These are phyloP conservation scores for Philereme vetulata DNA, from an alignment of 2,888 invertebrate genomes.

Conservation along the genomic window DNA sequence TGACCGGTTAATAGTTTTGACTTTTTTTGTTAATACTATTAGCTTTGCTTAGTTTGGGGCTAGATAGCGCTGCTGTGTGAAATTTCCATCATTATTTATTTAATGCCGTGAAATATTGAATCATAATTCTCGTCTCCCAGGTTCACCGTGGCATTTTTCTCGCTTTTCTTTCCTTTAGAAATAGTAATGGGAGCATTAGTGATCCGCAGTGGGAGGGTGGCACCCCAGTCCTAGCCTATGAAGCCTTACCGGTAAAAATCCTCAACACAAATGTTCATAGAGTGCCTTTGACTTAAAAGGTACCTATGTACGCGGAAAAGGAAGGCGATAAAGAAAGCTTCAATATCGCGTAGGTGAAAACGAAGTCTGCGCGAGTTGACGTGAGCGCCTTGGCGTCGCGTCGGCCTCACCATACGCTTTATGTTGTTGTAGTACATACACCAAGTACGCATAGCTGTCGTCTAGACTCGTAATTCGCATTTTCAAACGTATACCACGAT, in stretches of 20 bases:
- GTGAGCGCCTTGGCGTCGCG: conserved; percentile 37
- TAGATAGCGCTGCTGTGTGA: not conserved
- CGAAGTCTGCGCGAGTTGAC: conserved; percentile 41
- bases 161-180: conserved; percentile 19
- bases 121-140: conserved; percentile 4
- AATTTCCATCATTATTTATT: conserved; percentile 1
- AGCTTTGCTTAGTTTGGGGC: too few relatives aligned
- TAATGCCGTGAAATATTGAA: conserved; percentile 4
- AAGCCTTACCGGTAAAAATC: conserved; percentile 26
- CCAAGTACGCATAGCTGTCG: conserved; percentile 20
- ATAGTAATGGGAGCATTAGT: conserved; percentile 26
- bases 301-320: conserved; percentile 33
- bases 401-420: conserved; percentile 25
- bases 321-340: conserved; percentile 42
- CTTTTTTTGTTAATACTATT: too few relatives aligned
- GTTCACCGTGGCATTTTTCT: conserved; percentile 7
- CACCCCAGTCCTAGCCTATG: conserved; percentile 15
- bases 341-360: conserved; percentile 44
- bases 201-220: conserved; percentile 13
- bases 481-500: conserved; percentile 40
- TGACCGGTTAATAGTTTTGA: too few relatives aligned
- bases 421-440: conserved; percentile 3
- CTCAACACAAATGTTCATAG: conserved; percentile 18
- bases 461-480: conserved; percentile 42
- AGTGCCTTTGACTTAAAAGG: conserved; percentile 25